Evolutionary conservation across 1,140 invertebrate genomes (phyloP), one percentile per base, ranked within the genome.

Genomic region (Palaemon carinicauda): DNA sequence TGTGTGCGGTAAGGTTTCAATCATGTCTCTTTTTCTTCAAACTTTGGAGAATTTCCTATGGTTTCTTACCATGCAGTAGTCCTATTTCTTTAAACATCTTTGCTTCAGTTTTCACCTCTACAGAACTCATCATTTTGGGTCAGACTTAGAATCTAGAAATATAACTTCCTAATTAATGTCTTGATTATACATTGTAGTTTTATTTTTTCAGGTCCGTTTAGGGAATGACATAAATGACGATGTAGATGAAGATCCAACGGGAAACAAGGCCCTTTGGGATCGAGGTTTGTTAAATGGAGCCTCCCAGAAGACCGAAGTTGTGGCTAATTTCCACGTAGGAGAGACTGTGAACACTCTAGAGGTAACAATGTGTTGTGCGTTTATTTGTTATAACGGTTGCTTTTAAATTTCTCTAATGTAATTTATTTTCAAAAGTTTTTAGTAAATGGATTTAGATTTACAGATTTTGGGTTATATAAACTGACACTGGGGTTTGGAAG

Each of bases 221-320:
- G 96, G 98, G 1, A 94, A 95, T 75, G 97, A 97, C 87, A 95
- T 98, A 0, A 97, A 95, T 31, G 98, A 99, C 92, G 98, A 99
- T 90, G 97, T 99, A 0, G 98, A 99, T 91, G 98, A 99, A 93
- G 98, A 99, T 93, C 98, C 98, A 0, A 99, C 98, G 0, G 98
- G 98, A 21, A 98, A 98, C 89, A 99, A 99, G 92, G 97, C 98
- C 2, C 92, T 99, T 0, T 99, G 98, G 98, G 98, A 99, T 92
- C 94, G 98, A 91, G 98, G 98, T 86, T 92, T 99, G 29, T 90
- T 99, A 4, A 99, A 98, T 91, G 98, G 98, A 2, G 98, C 99
- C 0, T 98, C 98, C 17, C 98, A 99, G 91, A 99, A 99, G 93
- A 95, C 97, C 0, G 98, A 99, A 89, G 95, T 97, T 12, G 94